Conservation (phyloP, 2,888 invertebrate species). For the Lottia gigantea region DNA sequence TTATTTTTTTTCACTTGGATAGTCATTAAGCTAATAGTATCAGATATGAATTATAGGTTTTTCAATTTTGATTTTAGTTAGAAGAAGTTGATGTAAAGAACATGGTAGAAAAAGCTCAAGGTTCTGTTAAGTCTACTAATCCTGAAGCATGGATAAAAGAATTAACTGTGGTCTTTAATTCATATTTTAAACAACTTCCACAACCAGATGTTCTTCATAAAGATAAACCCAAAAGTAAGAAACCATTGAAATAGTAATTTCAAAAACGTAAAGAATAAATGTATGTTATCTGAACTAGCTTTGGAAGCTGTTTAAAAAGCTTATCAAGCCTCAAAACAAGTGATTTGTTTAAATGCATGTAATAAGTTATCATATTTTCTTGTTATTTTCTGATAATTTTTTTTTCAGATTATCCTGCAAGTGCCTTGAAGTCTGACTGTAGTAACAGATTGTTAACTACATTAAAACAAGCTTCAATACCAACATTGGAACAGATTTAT, state of each 20-base stretch:
- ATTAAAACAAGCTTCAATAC: constrained; percentile 51
- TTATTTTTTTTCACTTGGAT: too few species aligned
- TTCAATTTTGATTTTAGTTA: constrained; percentile 48
- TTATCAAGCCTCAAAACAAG: too few species aligned
- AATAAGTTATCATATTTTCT: background rate
- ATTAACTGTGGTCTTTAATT: constrained; percentile 64
- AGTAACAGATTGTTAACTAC: constrained; percentile 52
- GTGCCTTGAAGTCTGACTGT: constrained; percentile 49
- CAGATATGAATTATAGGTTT: background rate
- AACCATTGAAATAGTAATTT: too few species aligned
- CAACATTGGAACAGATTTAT: constrained; percentile 60
- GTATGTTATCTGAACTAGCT: too few species aligned
- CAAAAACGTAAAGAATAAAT: too few species aligned
- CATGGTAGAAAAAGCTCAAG: constrained; percentile 56
- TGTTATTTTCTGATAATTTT: constrained; percentile 10
- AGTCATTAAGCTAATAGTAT: too few species aligned
- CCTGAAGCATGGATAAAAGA: constrained; percentile 68
- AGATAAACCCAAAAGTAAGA: constrained; percentile 56
- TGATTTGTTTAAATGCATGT: too few species aligned
- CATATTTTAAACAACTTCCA: constrained; percentile 57
- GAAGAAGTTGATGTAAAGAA: constrained; percentile 59
- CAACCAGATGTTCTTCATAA: constrained; percentile 57
- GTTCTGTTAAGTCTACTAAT: constrained; percentile 60
- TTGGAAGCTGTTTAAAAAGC: too few species aligned
- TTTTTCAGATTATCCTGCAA: constrained; percentile 61